Conservation (phyloP, 2,113 vertebrate genomes). For the Gallinago jamesoni region DNA sequence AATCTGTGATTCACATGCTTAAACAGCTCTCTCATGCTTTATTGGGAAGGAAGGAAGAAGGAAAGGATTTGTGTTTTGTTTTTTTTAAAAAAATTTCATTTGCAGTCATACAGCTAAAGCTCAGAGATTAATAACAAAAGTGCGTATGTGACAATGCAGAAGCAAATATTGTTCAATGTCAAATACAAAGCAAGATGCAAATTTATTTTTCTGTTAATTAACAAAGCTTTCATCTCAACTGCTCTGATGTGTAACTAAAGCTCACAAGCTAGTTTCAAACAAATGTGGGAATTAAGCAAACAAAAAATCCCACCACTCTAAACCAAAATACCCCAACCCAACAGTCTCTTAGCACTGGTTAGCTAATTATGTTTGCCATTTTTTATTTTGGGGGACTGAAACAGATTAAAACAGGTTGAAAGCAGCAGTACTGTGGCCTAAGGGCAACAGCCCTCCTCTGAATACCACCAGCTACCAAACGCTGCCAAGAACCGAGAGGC, state of each 20-base stretch:
- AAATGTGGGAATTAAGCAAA: slow-evolving; percentile 12
- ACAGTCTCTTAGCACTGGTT: slow-evolving; percentile 47
- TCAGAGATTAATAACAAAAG: slow-evolving; percentile 15
- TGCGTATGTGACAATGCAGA: not conserved
- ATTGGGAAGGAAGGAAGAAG: not conserved
- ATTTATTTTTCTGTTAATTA: slow-evolving; percentile 66
- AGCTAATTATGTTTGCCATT: slow-evolving; percentile 66
- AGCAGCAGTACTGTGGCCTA: slow-evolving; percentile 64
- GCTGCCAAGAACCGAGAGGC: slow-evolving; percentile 58
- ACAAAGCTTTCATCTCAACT: slow-evolving; percentile 58
- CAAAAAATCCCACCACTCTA: not conserved
- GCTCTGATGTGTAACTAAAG: slow-evolving; percentile 62
- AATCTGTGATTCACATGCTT: slow-evolving; percentile 18
- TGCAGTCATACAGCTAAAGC: not conserved
- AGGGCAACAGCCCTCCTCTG: slow-evolving; percentile 60
- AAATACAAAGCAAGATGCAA: slow-evolving; percentile 46
- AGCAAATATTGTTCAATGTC: slow-evolving; percentile 19
- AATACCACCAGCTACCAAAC: slow-evolving; percentile 60
- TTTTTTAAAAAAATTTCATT: not conserved
- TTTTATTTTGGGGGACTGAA: slow-evolving; percentile 67
- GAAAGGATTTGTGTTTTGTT: not conserved
- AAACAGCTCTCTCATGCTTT: not conserved
- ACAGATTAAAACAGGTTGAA: slow-evolving; percentile 83
- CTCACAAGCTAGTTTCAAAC: slow-evolving; percentile 41
- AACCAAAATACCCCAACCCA: not conserved